phyloP scores from a whole-genome alignment of 2,888 invertebrate species.

The Romanomermis culicivorax region DNA sequence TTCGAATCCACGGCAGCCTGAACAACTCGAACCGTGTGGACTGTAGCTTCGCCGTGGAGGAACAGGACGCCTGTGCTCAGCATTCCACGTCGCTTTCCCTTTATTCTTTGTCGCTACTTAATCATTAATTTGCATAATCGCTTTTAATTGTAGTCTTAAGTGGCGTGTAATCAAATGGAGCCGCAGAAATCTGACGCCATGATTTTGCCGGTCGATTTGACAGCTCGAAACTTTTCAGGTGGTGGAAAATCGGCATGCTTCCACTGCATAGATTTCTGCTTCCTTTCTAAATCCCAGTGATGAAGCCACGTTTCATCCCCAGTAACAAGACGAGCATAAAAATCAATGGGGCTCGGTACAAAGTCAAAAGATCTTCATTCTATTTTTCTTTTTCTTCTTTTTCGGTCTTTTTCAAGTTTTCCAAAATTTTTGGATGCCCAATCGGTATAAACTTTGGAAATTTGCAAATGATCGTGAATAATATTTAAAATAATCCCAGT shows the following conservation, averaged over 20 bases:
- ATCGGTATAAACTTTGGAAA: too few relatives aligned
- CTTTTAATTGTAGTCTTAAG: slow-evolving; percentile 12
- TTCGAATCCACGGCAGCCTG: slow-evolving; percentile 6
- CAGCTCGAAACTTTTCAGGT: slow-evolving; percentile 8
- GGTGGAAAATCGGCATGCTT: background rate
- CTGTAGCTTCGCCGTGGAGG: slow-evolving; percentile 10
- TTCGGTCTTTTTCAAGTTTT: background rate
- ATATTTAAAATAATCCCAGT: too few relatives aligned
- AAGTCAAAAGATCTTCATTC: background rate
- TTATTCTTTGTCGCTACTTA: slow-evolving; percentile 1
- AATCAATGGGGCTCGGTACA: background rate
- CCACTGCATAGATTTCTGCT: background rate
- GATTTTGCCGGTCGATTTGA: slow-evolving; percentile 9
- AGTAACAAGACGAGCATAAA: background rate
- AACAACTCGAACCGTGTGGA: slow-evolving; percentile 8
- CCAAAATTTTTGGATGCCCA: background rate
- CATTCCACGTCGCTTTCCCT: slow-evolving; percentile 3
- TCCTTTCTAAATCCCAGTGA: slow-evolving; percentile 12
- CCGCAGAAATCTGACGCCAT: slow-evolving; percentile 13
- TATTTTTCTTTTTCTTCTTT: too few relatives aligned
- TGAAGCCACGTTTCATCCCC: slow-evolving; percentile 4
- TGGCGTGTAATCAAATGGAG: slow-evolving; percentile 12
- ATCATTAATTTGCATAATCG: slow-evolving; percentile 12
- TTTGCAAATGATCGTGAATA: too few relatives aligned
- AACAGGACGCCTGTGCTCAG: slow-evolving; percentile 4